Conservation (phyloP, 2,797 vertebrate genomes). For the Champsocephalus esox region DNA sequence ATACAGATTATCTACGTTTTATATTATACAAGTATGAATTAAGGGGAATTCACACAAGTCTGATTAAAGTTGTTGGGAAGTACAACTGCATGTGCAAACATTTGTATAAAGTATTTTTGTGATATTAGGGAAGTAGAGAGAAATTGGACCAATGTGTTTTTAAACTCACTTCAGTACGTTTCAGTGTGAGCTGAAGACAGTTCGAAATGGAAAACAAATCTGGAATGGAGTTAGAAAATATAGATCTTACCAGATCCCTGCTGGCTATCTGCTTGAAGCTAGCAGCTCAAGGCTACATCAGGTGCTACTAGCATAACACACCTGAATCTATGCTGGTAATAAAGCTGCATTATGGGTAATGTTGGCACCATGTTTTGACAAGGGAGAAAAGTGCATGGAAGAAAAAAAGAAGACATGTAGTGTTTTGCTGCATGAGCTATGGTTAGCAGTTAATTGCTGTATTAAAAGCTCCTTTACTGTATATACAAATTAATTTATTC, state of each 20-base stretch:
- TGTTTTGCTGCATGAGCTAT: background rate
- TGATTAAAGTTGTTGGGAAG: background rate
- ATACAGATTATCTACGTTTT: constrained; percentile 32
- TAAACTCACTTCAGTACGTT: background rate
- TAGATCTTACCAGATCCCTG: background rate
- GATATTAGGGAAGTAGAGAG: too few species aligned
- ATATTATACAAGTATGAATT: background rate
- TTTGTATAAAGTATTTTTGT: background rate
- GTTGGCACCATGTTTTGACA: background rate
- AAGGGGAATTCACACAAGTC: background rate
- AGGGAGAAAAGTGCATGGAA: background rate
- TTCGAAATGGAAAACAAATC: background rate
- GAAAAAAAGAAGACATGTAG: background rate
- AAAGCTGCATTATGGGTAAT: background rate
- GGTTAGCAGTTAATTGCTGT: background rate
- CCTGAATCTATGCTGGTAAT: background rate
- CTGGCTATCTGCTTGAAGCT: background rate
- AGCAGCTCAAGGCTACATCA: background rate
- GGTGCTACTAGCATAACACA: background rate
- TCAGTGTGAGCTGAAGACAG: background rate
- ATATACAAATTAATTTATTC: constrained; percentile 5
- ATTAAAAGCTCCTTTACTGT: background rate
- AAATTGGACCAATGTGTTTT: background rate
- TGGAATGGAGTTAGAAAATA: background rate
- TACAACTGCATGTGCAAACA: background rate